Base-by-base conservation (phyloP, 2,113 vertebrate species). In the Leptodactylus fuscus region DNA sequence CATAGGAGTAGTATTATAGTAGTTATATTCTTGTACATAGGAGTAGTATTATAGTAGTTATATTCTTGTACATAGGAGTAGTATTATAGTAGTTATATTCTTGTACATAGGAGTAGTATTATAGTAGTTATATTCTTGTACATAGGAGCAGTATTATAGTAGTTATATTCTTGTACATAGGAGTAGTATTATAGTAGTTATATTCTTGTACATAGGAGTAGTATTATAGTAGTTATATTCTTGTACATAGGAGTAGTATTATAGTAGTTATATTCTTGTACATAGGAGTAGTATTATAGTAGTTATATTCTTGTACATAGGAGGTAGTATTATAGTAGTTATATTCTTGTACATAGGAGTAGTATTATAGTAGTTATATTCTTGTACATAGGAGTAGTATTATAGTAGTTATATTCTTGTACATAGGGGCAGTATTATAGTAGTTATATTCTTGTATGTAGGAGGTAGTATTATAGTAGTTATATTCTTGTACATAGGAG, bases 121-220 rank as follows among this genome's bases (percentile, higher is more conserved):
- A 65, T 65, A 65, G 60, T 65, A 65, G 60, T 65, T 65, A 65
- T n/a, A n/a, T n/a, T n/a, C n/a, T n/a, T n/a, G n/a, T n/a, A n/a
- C n/a, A 60, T 60, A 60, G 24, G 58, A 13, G 58, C 58, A 60
- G 58, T 27, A 60, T 60, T 60, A 60, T 60, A 60, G n/a, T 60
- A 60, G 58, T 60, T 60, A 60, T 60, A 60, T 60, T 60, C 58
- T 27, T 60, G 58, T 60, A 60, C 16, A 60, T 60, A 60, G 58
- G 58, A 4, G 55, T n/a, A 58, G 55, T 58, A 58, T 53, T 58
- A 58, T n/a, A n/a, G n/a, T n/a, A n/a, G n/a, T n/a, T n/a, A n/a
- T n/a, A n/a, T n/a, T 24, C n/a, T n/a, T n/a, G n/a, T n/a, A n/a
- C n/a, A n/a, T n/a, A n/a, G n/a, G n/a, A n/a, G n/a, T n/a, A n/a